Evolutionary conservation across 2,113 vertebrate species (phyloP), one percentile per base, ranked within the genome.

Genomic region (Eulacestoma nigropectus): DNA sequence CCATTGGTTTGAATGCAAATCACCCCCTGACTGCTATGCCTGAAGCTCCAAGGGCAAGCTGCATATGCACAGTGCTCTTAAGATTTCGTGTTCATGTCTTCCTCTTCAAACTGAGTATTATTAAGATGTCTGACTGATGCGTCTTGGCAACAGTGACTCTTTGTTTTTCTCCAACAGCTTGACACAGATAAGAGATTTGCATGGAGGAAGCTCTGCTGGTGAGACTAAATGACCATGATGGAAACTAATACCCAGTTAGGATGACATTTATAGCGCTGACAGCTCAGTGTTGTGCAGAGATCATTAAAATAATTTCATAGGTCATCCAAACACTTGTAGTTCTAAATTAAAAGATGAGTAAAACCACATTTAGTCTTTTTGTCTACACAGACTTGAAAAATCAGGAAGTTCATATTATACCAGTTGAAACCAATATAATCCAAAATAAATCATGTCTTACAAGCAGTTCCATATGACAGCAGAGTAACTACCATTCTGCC

Each of bases 381-480:
- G 85, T 52, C 88, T 75, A 72, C 35, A 56, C 47, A 90, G 8
- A 63, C 85, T 88, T 14, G 6, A 89, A 95, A 94, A 95, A 84
- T 72, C 79, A 93, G 76, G 59, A 95, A 93, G 69, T 86, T 90
- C 46, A 11, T 78, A 75, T 60, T 86, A 89, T 72, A 90, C 60
- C 68, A 47, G 75, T 86, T 92, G 76, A 94, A 91, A 95, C 52
- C 83, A 93, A 94, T 84, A 90, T 81, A 92, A 95, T 74, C 64
- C 65, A 94, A 95, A 95, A 92, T 89, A 96, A 94, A 84, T 95
- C 79, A 93, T 32, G 35, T 90, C 76, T 81, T 90, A 82, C 93
- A 95, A 88, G 73, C 72, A 92, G 79, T 89, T 96, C 79, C 93
- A 84, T 84, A 94, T 81, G 93, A 95, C 88, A 90, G 76, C 32